A percentile compares a stretch with the other conserved stretches of the same genome.
Evolutionary conservation across 2,888 invertebrate genomes (phyloP).

Genomic region (Oligia strigilis): DNA sequence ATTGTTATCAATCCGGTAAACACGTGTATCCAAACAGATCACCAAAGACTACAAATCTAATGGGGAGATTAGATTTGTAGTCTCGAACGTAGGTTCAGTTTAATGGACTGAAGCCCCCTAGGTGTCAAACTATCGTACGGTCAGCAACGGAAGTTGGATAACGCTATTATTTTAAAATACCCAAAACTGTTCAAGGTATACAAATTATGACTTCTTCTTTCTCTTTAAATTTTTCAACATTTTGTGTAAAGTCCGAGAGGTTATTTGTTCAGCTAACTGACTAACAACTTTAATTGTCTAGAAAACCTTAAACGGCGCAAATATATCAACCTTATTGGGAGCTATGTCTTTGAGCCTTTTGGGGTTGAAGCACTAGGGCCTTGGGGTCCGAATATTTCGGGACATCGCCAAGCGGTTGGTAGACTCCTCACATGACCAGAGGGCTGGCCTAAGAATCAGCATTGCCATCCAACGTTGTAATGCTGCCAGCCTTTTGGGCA

Average conservation of each 20-base stretch:
- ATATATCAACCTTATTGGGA: too few relatives aligned
- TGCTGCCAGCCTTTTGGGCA: too few relatives aligned
- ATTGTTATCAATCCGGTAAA: constrained; percentile 5
- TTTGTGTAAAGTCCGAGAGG: neutral
- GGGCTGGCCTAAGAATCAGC: too few relatives aligned
- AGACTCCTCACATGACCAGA: too few relatives aligned
- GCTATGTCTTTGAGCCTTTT: too few relatives aligned
- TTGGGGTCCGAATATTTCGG: too few relatives aligned
- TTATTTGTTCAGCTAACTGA: neutral
- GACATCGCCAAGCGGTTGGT: too few relatives aligned
- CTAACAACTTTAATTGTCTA: neutral
- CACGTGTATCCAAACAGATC: neutral
- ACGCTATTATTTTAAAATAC: neutral
- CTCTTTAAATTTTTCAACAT: neutral
- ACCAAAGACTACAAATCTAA: neutral
- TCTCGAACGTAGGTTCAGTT: neutral
- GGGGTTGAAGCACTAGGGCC: too few relatives aligned
- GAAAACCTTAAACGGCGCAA: too few relatives aligned
- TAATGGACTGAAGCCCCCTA: constrained; percentile 2
- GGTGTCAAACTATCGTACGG: constrained; percentile 17
- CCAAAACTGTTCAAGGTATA: neutral
- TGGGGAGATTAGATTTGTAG: constrained; percentile 20
- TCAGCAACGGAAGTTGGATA: neutral
- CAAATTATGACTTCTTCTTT: neutral
- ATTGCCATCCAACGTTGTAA: too few relatives aligned